Percentiles rank a stretch among this genome's conserved stretches.
Conservation (phyloP, 2,888 invertebrate species). For the Agonopterix arenella region DNA sequence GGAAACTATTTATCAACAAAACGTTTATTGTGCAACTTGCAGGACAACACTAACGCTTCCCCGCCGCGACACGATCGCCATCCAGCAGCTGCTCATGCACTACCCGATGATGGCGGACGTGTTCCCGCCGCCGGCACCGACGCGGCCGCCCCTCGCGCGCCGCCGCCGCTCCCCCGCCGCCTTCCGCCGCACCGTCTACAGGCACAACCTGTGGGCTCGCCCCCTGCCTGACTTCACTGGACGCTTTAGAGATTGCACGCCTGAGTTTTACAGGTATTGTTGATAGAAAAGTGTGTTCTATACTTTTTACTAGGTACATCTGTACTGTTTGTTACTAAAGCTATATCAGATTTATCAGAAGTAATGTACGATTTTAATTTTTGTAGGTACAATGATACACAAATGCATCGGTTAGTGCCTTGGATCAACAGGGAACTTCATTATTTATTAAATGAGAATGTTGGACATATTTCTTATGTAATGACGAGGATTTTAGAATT, state of each 20-base stretch:
- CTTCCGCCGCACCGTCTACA: conserved; percentile 85
- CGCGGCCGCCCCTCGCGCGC: conserved; percentile 24
- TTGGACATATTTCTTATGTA: conserved; percentile 81
- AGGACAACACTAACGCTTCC: conserved; percentile 84
- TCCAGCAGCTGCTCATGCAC: conserved; percentile 76
- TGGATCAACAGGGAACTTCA: conserved; percentile 93
- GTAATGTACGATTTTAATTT: conserved; percentile 7
- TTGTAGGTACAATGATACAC: conserved; percentile 86
- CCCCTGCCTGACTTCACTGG: conserved; percentile 83
- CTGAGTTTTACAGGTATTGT: conserved; percentile 83
- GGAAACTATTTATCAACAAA: too few relatives aligned
- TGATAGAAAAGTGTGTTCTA: background rate
- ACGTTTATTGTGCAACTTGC: conserved; percentile 8
- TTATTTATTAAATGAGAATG: conserved; percentile 82
- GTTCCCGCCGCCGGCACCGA: conserved; percentile 22
- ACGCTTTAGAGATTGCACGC: conserved; percentile 83
- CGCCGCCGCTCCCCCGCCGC: conserved; percentile 55
- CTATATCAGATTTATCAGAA: too few relatives aligned
- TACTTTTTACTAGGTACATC: too few relatives aligned
- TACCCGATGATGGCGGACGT: conserved; percentile 53
- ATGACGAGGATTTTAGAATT: conserved; percentile 82
- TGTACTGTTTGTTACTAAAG: too few relatives aligned
- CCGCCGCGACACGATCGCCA: conserved; percentile 76
- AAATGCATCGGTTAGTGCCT: conserved; percentile 88
- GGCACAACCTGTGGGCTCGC: conserved; percentile 84